A percentile compares a stretch with the other conserved stretches of the same genome.
Evolutionary conservation across 2,113 vertebrate genomes (phyloP).

Genomic region (Ophiodon elongatus): DNA sequence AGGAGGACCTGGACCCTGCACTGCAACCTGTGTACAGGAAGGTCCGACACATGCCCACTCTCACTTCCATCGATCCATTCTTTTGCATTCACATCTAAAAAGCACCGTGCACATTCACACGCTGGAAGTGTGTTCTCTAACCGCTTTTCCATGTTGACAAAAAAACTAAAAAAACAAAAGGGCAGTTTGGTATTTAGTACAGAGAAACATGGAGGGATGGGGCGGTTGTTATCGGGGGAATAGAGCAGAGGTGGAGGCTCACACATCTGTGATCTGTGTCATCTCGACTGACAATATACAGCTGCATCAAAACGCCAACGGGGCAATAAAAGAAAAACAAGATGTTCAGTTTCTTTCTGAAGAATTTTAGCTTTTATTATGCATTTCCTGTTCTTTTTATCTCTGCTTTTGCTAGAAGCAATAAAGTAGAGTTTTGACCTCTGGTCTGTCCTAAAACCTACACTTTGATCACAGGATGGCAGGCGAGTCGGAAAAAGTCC

Average conservation of each 20-base stretch:
- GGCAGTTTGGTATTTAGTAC: slow-evolving; percentile 34
- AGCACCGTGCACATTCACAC: neutral
- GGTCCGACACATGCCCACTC: slow-evolving; percentile 78
- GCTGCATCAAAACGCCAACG: slow-evolving; percentile 2
- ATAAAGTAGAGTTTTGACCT: neutral
- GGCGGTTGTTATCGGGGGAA: too few relatives aligned
- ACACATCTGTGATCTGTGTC: slow-evolving; percentile 22
- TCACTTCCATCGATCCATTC: neutral
- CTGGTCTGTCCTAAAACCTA: too few relatives aligned
- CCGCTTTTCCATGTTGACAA: neutral
- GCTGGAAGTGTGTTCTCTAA: neutral
- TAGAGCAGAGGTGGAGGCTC: slow-evolving; percentile 14
- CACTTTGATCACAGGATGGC: too few relatives aligned
- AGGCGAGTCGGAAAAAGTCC: too few relatives aligned
- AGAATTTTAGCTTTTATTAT: neutral
- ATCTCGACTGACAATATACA: slow-evolving; percentile 3
- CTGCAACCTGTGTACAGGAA: slow-evolving; percentile 91
- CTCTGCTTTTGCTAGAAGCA: neutral
- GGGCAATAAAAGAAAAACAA: neutral
- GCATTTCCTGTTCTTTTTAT: neutral
- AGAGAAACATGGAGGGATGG: neutral
- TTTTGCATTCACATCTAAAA: slow-evolving; percentile 12
- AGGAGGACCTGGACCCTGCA: slow-evolving; percentile 84
- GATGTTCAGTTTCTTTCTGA: neutral
- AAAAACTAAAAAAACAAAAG: slow-evolving; percentile 12